phyloP scores from a whole-genome alignment of 2,113 vertebrate genomes.

The Hippocampus abdominalis region DNA sequence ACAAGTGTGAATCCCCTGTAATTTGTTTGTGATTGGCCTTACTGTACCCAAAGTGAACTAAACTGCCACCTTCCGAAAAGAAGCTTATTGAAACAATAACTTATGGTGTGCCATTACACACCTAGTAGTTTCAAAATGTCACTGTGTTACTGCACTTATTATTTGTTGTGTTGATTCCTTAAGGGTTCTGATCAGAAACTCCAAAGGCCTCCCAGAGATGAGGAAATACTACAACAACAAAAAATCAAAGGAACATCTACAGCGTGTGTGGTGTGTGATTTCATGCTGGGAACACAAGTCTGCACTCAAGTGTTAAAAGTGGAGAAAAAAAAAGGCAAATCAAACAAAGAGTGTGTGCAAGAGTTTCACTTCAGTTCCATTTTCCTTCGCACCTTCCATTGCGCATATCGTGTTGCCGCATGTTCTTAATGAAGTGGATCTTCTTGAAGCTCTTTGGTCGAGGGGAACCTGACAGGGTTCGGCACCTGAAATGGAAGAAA shows the following conservation, averaged over 20 bases:
- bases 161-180: no score
- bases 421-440: slow-evolving; percentile 98
- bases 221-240: neutral
- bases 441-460: slow-evolving; percentile 99
- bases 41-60: no score
- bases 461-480: slow-evolving; percentile 97
- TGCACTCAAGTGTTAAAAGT: neutral
- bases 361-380: neutral
- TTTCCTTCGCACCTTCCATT: slow-evolving; percentile 86
- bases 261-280: slow-evolving; percentile 8
- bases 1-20: no score
- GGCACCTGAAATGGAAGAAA: slow-evolving; percentile 78
- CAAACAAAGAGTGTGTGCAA: slow-evolving; percentile 4
- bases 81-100: no score
- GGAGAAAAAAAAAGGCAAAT: slow-evolving; percentile 8
- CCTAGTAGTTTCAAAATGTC: no score
- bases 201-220: neutral
- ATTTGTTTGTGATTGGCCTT: no score
- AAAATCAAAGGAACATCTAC: neutral
- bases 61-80: no score
- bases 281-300: neutral
- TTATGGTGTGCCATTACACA: no score
- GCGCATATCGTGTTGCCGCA: slow-evolving; percentile 90
- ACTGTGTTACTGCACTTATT: no score
- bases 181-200: neutral